Conservation (phyloP, 2,797 vertebrate genomes). For the Enteromius paludinosus region DNA sequence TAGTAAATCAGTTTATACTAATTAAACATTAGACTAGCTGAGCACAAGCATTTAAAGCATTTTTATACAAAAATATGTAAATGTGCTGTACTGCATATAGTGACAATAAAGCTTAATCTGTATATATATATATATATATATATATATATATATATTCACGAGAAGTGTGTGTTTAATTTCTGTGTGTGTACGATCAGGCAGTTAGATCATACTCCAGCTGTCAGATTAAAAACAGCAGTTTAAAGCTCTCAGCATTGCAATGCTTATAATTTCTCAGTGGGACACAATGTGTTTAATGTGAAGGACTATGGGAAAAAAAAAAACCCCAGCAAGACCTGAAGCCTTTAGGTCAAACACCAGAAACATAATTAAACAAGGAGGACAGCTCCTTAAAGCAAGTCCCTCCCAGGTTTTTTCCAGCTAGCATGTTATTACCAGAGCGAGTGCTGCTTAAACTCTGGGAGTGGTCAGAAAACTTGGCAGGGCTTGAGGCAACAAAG, state of each 20-base stretch:
- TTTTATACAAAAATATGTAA: neutral
- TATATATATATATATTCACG: neutral
- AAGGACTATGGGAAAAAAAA: conserved; percentile 67
- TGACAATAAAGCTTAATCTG: neutral
- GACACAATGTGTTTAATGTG: conserved; percentile 65
- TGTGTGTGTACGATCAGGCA: conserved; percentile 69
- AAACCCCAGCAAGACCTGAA: conserved; percentile 61
- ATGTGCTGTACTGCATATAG: neutral
- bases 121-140: no score
- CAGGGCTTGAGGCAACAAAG: conserved; percentile 70
- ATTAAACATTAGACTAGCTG: neutral
- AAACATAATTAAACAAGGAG: conserved; percentile 75
- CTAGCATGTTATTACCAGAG: conserved; percentile 74
- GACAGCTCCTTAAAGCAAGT: conserved; percentile 74
- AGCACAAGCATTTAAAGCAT: neutral
- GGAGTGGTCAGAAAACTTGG: conserved; percentile 76
- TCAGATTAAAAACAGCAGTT: conserved; percentile 56
- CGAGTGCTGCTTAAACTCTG: conserved; percentile 70
- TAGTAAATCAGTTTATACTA: no score
- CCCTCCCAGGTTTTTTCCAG: conserved; percentile 70
- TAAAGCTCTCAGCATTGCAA: conserved; percentile 47
- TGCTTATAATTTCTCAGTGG: conserved; percentile 69
- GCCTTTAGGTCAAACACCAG: conserved; percentile 74
- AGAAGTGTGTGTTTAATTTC: conserved; percentile 8
- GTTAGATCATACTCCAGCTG: conserved; percentile 67